Evolutionary conservation across 2,888 invertebrate genomes (phyloP).

Genomic region (Cataglyphis livida): DNA sequence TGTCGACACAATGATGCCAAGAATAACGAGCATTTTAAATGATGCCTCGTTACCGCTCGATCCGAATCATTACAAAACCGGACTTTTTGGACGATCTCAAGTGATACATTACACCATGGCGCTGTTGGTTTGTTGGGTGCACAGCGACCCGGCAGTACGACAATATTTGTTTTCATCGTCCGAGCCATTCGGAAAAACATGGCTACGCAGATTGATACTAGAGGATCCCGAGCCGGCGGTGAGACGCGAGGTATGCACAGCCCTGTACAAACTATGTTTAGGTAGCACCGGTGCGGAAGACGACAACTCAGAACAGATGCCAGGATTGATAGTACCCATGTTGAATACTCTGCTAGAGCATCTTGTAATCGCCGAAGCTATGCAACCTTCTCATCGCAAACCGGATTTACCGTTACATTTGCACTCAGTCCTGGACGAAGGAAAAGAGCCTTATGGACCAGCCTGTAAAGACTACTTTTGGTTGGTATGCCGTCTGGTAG

Average conservation of each 20-base stretch:
- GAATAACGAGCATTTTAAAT: conserved; percentile 94
- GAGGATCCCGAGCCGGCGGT: conserved; percentile 98
- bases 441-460: conserved; percentile 97
- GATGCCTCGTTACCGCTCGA: conserved; percentile 94
- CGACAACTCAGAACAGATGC: conserved; percentile 79
- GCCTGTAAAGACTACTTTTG: conserved; percentile 98
- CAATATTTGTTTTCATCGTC: conserved; percentile 91
- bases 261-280: conserved; percentile 94
- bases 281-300: conserved; percentile 88
- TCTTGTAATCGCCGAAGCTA: conserved; percentile 93
- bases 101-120: conserved; percentile 96
- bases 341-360: conserved; percentile 93
- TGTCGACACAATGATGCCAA: conserved; percentile 92
- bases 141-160: conserved; percentile 93
- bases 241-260: conserved; percentile 96
- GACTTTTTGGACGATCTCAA: conserved; percentile 97
- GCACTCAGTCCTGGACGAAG: conserved; percentile 90
- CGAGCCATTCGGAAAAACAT: conserved; percentile 89
- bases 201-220: conserved; percentile 94
- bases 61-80: conserved; percentile 95
- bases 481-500: conserved; percentile 95
- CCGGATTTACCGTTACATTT: conserved; percentile 85
- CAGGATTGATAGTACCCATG: conserved; percentile 91
- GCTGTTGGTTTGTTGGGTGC: conserved; percentile 96
- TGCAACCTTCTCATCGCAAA: conserved; percentile 88